Evolutionary conservation across 2,888 invertebrate genomes (phyloP).

Genomic region (Lasioglossum zephyrum): DNA sequence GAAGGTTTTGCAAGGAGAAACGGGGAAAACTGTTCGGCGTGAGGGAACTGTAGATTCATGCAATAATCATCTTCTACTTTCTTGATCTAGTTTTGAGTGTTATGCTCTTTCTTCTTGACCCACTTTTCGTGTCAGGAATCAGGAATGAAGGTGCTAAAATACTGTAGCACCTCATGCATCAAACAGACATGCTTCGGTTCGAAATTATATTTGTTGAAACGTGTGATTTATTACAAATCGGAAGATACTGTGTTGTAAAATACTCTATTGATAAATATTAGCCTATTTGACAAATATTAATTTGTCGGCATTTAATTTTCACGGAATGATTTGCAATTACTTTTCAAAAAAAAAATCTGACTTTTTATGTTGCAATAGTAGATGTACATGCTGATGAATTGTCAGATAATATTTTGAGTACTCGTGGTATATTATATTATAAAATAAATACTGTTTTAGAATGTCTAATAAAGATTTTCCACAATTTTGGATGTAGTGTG

Average conservation of each 20-base stretch:
- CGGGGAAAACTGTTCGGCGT: slow-evolving; percentile 41
- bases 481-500: background rate
- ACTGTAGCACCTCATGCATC: background rate
- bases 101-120: background rate
- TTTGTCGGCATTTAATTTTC: background rate
- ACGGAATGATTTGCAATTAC: background rate
- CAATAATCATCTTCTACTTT: slow-evolving; percentile 73
- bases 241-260: background rate
- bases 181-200: background rate
- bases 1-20: slow-evolving; percentile 29
- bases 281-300: background rate
- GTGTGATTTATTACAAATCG: background rate
- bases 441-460: background rate
- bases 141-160: background rate
- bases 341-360: background rate
- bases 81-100: slow-evolving; percentile 60
- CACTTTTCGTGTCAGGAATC: background rate
- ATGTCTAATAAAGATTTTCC: background rate
- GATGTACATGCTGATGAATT: background rate
- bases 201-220: background rate
- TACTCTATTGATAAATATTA: background rate
- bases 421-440: background rate
- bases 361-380: background rate
- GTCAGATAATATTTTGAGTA: background rate
- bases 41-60: slow-evolving; percentile 67